Base-by-base conservation (phyloP, 2,113 vertebrate species). In the Cyanistes caeruleus region DNA sequence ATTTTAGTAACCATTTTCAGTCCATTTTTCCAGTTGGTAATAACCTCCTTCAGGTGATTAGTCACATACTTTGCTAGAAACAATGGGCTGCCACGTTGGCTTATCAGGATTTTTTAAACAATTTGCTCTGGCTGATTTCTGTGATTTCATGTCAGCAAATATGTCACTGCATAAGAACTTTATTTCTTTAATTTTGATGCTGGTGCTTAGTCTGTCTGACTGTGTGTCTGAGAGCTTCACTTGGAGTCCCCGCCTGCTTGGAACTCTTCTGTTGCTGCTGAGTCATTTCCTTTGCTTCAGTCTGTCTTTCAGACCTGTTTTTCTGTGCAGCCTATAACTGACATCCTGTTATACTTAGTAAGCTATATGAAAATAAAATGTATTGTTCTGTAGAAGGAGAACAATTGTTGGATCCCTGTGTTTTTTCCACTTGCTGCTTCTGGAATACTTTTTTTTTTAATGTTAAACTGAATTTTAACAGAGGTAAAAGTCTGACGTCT, bases 341-440 rank as follows among this genome's bases (percentile, higher is more conserved):
- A 96, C 96, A 96, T 97, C 96, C 95, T 95, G 97, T 95, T 97
- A 65, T n/a, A 94, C 55, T 85, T 89, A 56, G 58, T 89, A 91
- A 27, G 37, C 70, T 87, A 70, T 91, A 91, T 87, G 84, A 94
- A 95, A 91, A 95, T 91, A 84, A 97, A 95, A 84, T 82, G 52
- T 72, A 94, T 96, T 94, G 90, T 95, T 93, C 83, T 68, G 13
- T 72, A 56, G 64, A 63, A 89, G 62, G 51, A 90, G 80, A 92
- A 81, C 60, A 87, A 60, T 74, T 68, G 55, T 87, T 95, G 80
- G 64, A 87, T 89, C 51, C 20, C 14, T 62, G 11, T 65, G 46
- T 31, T 95, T 95, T 89, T 95, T 69, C 91, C 82, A 94, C 8
- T 85, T 76, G 22, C 49, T 84, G 13, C 56, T 63, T 94, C 37